Evolutionary conservation across 1,140 invertebrate genomes (phyloP), one percentile per base, ranked within the genome.

Genomic region (Drosophila truncata): DNA sequence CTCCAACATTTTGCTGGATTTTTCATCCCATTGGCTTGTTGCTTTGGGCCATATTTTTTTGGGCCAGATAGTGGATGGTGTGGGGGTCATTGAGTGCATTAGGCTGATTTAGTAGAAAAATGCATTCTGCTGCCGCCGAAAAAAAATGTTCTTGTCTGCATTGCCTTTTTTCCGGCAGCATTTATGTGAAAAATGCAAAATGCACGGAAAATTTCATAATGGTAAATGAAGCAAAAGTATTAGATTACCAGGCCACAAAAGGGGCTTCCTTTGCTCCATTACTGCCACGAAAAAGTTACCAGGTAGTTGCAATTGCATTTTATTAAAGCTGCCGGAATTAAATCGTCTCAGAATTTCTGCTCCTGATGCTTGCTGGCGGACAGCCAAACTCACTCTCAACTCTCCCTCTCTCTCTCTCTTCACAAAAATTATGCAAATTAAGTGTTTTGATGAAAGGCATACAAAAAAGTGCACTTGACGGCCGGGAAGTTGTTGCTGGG

Each of bases 381-480:
- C 41, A 47, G 20, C 55, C 35, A 39, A n/a, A n/a, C n/a, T n/a
- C n/a, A n/a, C n/a, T n/a, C n/a, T n/a, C n/a, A n/a, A 49, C 72
- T 64, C 25, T 2, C 47, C 14, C 71, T 10, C 16, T 49, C 80
- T 73, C 71, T n/a, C 23, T 50, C 80, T 80, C 83, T 78, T 80
- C 65, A 74, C 77, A 71, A 88, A 72, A 87, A 87, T 87, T 87
- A 87, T 87, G 84, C 80, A 87, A 87, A 87, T 87, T 80, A 87
- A 90, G 85, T 87, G 85, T 84, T 88, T 74, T 84, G 85, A 88
- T 87, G 84, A 87, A 90, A 87, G 79, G 84, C 84, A 80, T 70
- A 78, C 62, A 72, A 74, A 77, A 81, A 81, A 81, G 78, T 81
- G 78, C 82, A 85, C 81, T 83, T 83, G 76, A 83, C 81, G 63